Percentiles rank a stretch among this genome's conserved stretches.
Evolutionary conservation across 2,888 invertebrate species (phyloP).

Genomic region (Apodemia mormo): DNA sequence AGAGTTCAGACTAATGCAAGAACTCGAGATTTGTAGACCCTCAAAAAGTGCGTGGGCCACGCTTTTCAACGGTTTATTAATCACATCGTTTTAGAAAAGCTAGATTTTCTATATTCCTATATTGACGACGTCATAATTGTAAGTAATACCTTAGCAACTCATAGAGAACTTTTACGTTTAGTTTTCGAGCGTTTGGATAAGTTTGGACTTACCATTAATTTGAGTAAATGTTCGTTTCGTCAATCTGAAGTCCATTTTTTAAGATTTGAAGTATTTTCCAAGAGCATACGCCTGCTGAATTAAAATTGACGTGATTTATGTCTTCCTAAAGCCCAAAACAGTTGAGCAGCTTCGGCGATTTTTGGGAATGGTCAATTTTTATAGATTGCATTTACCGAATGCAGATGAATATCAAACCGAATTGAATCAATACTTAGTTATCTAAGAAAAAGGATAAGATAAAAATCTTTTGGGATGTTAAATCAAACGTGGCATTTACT

Average conservation of each 20-base stretch:
- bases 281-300: not conserved
- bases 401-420: too few species aligned
- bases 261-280: conserved; percentile 24
- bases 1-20: conserved; percentile 47
- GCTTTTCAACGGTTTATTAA: not conserved
- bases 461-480: conserved; percentile 32
- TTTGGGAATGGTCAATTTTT: too few species aligned
- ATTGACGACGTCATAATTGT: conserved; percentile 19
- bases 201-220: conserved; percentile 20
- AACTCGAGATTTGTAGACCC: conserved; percentile 55
- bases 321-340: too few species aligned
- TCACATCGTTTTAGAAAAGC: not conserved
- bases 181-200: conserved; percentile 29
- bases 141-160: not conserved
- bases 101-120: not conserved
- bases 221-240: conserved; percentile 28
- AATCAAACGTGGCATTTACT: conserved; percentile 3
- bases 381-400: too few species aligned
- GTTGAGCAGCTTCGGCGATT: too few species aligned
- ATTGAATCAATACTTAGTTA: too few species aligned
- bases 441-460: conserved; percentile 33
- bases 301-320: conserved; percentile 25
- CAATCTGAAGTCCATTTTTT: conserved; percentile 24
- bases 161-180: conserved; percentile 26
- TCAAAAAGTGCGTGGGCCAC: conserved; percentile 45